Conservation (phyloP, 53 echinoderm and acorn worm genomes). For the Antedon mediterranea region DNA sequence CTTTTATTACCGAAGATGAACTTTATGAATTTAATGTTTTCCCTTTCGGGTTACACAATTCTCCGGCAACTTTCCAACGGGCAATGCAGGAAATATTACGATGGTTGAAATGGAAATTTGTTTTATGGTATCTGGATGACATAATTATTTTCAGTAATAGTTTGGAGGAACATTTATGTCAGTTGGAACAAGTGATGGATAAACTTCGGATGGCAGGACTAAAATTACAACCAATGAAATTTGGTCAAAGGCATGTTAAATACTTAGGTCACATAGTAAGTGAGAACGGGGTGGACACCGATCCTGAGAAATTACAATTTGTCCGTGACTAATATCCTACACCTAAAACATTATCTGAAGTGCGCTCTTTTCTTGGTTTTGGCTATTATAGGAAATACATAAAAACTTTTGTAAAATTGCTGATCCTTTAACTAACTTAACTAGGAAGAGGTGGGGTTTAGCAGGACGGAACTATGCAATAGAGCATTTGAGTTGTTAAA, state of each 20-base stretch:
- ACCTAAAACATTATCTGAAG: neutral
- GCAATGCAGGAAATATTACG: neutral
- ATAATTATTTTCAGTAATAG: neutral
- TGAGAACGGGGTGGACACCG: neutral
- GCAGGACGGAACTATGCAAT: too few relatives aligned
- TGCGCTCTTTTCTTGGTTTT: neutral
- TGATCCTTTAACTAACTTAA: too few relatives aligned
- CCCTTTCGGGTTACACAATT: too few relatives aligned
- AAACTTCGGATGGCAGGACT: too few relatives aligned
- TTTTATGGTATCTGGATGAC: neutral
- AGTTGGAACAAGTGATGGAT: neutral
- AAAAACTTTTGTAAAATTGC: too few relatives aligned
- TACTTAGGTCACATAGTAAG: neutral
- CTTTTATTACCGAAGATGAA: slow-evolving; percentile 16
- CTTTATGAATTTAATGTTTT: too few relatives aligned
- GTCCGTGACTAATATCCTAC: neutral
- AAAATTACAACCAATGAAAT: neutral
- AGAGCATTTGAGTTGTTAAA: too few relatives aligned
- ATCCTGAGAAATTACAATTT: neutral
- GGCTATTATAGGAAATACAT: neutral
- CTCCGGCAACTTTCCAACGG: too few relatives aligned
- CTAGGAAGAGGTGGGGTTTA: too few relatives aligned
- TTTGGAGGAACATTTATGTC: too few relatives aligned
- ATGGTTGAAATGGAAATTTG: neutral
- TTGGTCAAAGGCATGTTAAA: neutral